phyloP scores from a whole-genome alignment of 2,797 vertebrate species.

The Phataginus tetradactyla region DNA sequence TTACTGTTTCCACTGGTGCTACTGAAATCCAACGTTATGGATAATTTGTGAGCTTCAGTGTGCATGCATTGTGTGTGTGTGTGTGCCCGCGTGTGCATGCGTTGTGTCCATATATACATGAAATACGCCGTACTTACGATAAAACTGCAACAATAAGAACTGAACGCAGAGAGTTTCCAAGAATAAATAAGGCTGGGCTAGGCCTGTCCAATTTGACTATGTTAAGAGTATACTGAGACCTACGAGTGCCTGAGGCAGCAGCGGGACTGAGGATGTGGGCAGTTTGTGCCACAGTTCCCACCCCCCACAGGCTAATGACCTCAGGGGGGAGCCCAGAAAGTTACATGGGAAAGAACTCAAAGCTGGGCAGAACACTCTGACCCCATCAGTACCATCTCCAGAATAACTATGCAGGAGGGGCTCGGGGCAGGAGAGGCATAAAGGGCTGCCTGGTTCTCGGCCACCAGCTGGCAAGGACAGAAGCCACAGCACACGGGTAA shows the following conservation, averaged over 20 bases:
- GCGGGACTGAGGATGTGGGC: neutral
- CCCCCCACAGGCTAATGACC: neutral
- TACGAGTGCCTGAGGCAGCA: neutral
- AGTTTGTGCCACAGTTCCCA: neutral
- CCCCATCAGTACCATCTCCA: neutral
- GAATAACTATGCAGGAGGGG: neutral
- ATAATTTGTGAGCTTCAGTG: neutral
- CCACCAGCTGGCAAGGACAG: neutral
- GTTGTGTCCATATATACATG: neutral
- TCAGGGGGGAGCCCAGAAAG: constrained; percentile 31
- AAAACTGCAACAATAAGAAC: constrained; percentile 26
- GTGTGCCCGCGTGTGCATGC: too few relatives aligned
- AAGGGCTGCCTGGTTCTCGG: neutral
- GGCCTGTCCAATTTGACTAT: neutral
- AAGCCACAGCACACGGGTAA: neutral
- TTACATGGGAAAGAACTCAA: neutral
- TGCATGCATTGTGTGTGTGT: too few relatives aligned
- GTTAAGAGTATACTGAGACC: neutral
- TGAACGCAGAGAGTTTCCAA: neutral
- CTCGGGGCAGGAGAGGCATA: neutral
- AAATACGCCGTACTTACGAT: neutral
- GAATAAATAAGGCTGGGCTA: neutral
- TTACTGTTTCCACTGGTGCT: constrained; percentile 21
- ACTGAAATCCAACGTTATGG: neutral
- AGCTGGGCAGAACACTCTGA: neutral